Percentiles rank a stretch among this genome's conserved stretches.
These are phyloP conservation scores for Picus viridis DNA, from an alignment of 2,797 vertebrate species.

Conservation along the genomic window DNA sequence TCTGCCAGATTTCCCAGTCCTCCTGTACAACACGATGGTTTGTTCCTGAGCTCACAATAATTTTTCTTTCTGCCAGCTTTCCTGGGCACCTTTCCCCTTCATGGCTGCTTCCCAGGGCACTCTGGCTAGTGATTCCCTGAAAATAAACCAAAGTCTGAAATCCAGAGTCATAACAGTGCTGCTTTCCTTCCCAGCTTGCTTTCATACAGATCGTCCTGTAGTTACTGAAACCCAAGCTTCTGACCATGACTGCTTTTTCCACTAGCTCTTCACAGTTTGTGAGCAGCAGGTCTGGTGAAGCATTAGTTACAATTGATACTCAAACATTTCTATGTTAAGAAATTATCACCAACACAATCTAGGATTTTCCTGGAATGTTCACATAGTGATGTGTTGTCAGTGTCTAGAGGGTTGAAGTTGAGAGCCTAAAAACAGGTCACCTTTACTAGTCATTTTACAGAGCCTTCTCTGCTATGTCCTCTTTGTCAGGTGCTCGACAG, in stretches of 20 bases:
- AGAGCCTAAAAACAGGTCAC: background rate
- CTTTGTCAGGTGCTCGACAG: background rate
- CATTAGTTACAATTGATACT: background rate
- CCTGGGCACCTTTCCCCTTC: conserved; percentile 36
- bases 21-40: conserved; percentile 19
- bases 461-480: background rate
- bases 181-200: background rate
- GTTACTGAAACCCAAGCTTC: background rate
- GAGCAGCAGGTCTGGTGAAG: background rate
- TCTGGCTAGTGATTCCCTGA: conserved; percentile 25
- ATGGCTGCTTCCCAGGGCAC: conserved; percentile 39
- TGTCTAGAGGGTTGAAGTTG: background rate
- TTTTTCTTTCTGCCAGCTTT: conserved; percentile 38
- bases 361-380: background rate
- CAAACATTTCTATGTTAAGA: background rate
- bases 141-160: background rate
- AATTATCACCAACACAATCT: background rate
- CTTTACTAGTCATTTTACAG: background rate
- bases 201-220: background rate
- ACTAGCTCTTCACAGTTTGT: background rate
- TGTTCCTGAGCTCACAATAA: background rate
- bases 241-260: background rate
- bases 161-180: background rate
- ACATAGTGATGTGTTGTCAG: background rate
- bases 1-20: background rate